Conservation (phyloP, 2,797 vertebrate species). For the Notoglanidium macrostoma region DNA sequence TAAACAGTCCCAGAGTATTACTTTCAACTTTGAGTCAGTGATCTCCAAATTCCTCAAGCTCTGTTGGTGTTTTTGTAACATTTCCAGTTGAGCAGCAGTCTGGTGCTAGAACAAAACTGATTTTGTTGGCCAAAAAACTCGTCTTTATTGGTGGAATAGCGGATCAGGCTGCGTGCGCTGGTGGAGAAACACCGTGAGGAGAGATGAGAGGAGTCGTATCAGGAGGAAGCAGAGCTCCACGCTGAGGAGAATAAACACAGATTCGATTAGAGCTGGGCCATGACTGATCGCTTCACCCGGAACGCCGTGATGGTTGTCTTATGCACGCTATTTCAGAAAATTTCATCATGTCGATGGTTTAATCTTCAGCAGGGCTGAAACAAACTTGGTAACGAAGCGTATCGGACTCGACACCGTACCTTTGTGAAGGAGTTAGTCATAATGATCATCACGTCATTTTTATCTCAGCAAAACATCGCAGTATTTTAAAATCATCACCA, state of each 20-base stretch:
- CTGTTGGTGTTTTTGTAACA: background rate
- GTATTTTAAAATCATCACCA: background rate
- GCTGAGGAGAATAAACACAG: background rate
- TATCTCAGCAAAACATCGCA: background rate
- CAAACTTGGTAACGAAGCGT: too few relatives aligned
- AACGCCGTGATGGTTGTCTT: background rate
- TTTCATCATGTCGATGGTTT: too few relatives aligned
- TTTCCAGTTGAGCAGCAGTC: background rate
- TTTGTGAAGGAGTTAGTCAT: background rate
- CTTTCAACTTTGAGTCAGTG: background rate
- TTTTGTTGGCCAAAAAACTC: background rate
- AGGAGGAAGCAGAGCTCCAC: background rate
- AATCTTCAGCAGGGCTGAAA: too few relatives aligned
- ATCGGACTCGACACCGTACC: background rate
- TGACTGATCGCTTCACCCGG: background rate
- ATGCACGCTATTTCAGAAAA: too few relatives aligned
- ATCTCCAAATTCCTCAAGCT: background rate
- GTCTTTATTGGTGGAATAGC: background rate
- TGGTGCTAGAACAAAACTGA: background rate
- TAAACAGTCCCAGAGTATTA: background rate
- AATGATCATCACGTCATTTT: background rate
- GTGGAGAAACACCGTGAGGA: background rate
- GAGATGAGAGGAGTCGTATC: background rate
- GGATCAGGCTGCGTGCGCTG: background rate
- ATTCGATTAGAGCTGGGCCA: background rate